These are phyloP conservation scores for Diploscapter pachys DNA, from an alignment of 1,140 invertebrate genomes.

Conservation along the genomic window DNA sequence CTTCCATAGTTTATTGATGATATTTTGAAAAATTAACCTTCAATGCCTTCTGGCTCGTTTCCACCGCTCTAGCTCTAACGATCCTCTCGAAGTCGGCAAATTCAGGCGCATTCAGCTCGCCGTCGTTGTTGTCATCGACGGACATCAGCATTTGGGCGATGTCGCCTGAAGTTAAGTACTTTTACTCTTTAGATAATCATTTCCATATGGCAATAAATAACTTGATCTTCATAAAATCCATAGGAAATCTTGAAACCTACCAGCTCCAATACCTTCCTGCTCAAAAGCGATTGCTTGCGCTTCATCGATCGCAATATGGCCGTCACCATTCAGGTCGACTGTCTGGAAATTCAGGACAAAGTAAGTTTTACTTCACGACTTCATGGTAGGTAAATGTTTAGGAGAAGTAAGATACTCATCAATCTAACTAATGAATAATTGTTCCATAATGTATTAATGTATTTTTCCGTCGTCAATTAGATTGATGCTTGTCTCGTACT, in stretches of 20 bases:
- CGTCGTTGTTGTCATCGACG: slow-evolving; percentile 56
- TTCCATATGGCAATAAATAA: too few species aligned
- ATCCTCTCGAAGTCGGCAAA: slow-evolving; percentile 58
- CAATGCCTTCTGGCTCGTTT: slow-evolving; percentile 55
- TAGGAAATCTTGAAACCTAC: background rate
- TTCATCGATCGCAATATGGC: slow-evolving; percentile 55
- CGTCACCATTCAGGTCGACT: slow-evolving; percentile 52
- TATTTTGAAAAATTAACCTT: slow-evolving; percentile 39
- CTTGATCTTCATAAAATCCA: too few species aligned
- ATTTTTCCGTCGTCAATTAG: background rate
- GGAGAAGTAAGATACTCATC: too few species aligned
- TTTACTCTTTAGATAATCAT: background rate
- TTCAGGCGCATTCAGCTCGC: slow-evolving; percentile 58
- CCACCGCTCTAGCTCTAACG: slow-evolving; percentile 53
- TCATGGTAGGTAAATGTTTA: too few species aligned
- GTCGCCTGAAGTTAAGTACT: slow-evolving; percentile 33
- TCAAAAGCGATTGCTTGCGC: slow-evolving; percentile 58
- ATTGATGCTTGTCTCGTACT: slow-evolving; percentile 2
- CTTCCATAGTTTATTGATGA: too few species aligned
- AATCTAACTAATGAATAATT: too few species aligned
- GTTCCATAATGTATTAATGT: too few species aligned
- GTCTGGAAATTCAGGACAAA: slow-evolving; percentile 39
- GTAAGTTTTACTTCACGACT: too few species aligned
- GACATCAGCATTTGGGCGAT: slow-evolving; percentile 56
- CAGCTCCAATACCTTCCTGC: slow-evolving; percentile 56